Evolutionary conservation across 1,140 invertebrate species (phyloP).

Genomic region (Nilaparvata lugens): DNA sequence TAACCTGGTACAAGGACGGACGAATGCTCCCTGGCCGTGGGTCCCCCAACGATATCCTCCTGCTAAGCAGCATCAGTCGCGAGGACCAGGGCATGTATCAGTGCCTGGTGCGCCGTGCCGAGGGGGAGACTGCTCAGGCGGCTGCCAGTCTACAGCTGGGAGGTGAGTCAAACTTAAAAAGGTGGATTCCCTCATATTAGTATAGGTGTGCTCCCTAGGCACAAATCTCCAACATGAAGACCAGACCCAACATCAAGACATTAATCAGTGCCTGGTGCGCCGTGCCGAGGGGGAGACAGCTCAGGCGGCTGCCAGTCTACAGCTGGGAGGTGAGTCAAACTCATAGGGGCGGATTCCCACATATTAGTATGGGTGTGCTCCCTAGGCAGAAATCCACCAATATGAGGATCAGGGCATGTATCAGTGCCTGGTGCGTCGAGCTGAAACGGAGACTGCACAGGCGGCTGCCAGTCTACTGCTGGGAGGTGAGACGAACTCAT

Average conservation of each 20-base stretch:
- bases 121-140: slow-evolving; percentile 69
- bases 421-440: slow-evolving; percentile 65
- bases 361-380: slow-evolving; percentile 39
- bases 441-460: slow-evolving; percentile 70
- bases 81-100: slow-evolving; percentile 81
- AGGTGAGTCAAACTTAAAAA: no score
- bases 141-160: slow-evolving; percentile 69
- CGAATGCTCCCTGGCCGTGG: slow-evolving; percentile 52
- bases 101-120: slow-evolving; percentile 62
- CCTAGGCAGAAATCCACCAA: slow-evolving; percentile 50
- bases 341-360: no score
- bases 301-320: slow-evolving; percentile 68
- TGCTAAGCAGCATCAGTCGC: slow-evolving; percentile 55
- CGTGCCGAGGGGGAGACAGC: slow-evolving; percentile 64
- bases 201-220: slow-evolving; percentile 54
- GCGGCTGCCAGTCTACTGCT: slow-evolving; percentile 68
- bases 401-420: slow-evolving; percentile 79
- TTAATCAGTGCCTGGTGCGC: slow-evolving; percentile 76
- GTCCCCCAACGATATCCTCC: slow-evolving; percentile 51
- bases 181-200: no score
- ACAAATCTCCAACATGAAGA: slow-evolving; percentile 56
- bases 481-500: no score
- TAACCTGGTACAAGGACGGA: slow-evolving; percentile 65
- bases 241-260: no score
- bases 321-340: slow-evolving; percentile 73